These are phyloP conservation scores for Alsophila aescularia DNA, from an alignment of 2,888 invertebrate genomes.

Conservation along the genomic window DNA sequence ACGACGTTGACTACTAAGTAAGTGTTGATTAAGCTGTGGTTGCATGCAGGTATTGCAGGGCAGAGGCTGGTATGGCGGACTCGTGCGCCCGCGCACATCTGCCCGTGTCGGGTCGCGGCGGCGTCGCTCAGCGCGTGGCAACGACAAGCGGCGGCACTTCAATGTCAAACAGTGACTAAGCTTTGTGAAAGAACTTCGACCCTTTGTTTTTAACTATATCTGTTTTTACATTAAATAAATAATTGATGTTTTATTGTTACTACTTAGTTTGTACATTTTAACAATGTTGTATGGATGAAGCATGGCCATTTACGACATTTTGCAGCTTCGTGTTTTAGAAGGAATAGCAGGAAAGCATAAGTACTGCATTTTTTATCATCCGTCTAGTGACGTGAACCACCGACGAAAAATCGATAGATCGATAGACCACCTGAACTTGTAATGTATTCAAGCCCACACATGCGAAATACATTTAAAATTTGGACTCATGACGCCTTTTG, in stretches of 20 bases:
- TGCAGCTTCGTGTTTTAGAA: background rate
- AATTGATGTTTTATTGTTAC: too few species aligned
- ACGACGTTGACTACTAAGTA: background rate
- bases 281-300: too few species aligned
- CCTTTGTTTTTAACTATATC: background rate
- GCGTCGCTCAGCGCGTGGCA: conserved; percentile 57
- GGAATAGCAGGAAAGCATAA: background rate
- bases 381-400: conserved; percentile 45
- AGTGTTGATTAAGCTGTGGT: background rate
- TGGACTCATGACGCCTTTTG: conserved; percentile 22
- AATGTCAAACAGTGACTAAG: conserved; percentile 13
- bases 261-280: too few species aligned
- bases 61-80: conserved; percentile 49
- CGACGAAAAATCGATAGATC: conserved; percentile 41
- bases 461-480: conserved; percentile 12
- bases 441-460: conserved; percentile 32
- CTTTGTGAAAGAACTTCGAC: background rate
- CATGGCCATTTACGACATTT: too few species aligned
- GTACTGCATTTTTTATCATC: conserved; percentile 15
- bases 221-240: too few species aligned
- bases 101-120: conserved; percentile 51
- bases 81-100: conserved; percentile 69
- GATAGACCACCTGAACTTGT: conserved; percentile 24
- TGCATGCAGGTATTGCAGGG: conserved; percentile 15
- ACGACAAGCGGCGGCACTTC: conserved; percentile 37